Percentiles rank a stretch among this genome's conserved stretches.
Evolutionary conservation across 2,888 invertebrate genomes (phyloP).

Genomic region (Monochamus alternatus): DNA sequence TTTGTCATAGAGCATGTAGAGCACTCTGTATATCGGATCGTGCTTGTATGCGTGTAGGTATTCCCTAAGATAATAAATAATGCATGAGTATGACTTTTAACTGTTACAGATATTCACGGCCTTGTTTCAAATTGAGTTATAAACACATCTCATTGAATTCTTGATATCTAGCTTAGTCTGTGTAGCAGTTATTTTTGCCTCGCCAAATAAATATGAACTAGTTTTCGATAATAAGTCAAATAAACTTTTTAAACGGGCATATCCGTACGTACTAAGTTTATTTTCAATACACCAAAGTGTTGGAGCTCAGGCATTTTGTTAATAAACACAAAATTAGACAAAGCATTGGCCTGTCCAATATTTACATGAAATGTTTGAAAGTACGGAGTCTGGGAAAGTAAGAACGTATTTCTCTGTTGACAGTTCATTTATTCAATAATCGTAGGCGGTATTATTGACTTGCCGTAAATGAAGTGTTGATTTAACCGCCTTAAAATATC

Average conservation of each 20-base stretch:
- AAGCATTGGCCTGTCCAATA: not conserved
- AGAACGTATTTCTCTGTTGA: not conserved
- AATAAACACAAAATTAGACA: conserved; percentile 10
- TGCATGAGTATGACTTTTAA: too few relatives aligned
- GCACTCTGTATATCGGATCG: too few relatives aligned
- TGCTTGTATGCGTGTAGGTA: too few relatives aligned
- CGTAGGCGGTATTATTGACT: conserved; percentile 5
- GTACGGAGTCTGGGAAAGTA: not conserved
- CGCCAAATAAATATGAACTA: conserved; percentile 7
- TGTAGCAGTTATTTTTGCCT: not conserved
- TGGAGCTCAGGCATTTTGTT: not conserved
- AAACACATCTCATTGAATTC: not conserved
- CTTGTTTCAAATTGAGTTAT: too few relatives aligned
- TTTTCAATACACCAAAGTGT: not conserved
- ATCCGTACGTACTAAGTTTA: not conserved
- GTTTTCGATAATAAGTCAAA: not conserved
- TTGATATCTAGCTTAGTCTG: not conserved
- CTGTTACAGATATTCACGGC: too few relatives aligned
- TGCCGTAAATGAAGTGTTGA: conserved; percentile 6
- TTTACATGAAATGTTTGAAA: conserved; percentile 1
- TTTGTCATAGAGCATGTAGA: too few relatives aligned
- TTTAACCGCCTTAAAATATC: conserved; percentile 14
- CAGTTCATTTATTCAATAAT: conserved; percentile 16
- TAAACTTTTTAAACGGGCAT: not conserved
- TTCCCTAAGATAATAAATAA: too few relatives aligned